Base-by-base conservation (phyloP, 2,113 vertebrate species). In the Aramus guarauna region DNA sequence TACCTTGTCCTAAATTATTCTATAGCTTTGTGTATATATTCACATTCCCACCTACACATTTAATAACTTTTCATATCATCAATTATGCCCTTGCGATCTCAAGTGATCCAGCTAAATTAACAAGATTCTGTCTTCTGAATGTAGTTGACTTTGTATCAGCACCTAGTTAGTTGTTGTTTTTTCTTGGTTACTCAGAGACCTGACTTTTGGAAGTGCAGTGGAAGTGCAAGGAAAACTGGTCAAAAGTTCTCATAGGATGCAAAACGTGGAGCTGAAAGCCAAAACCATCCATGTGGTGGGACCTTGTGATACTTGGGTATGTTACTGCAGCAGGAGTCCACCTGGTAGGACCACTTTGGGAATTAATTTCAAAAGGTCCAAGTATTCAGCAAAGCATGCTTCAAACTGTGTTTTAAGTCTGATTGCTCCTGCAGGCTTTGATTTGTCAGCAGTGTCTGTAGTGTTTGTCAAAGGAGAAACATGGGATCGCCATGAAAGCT, bases 181-280 rank as follows among this genome's bases (percentile, higher is more conserved):
- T 34, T 75, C 23, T 85, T 95, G 23, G 0, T 69, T 85, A 73
- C 37, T 32, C 71, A 99, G 99, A 92, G 97, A 97, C 74, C 94
- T 99, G 68, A 97, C 98, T 71, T 99, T 99, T 92, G 99, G 99
- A 37, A 98, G 99, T 3, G 98, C 99, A 8, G 98, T 99, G 27
- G 98, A 99, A 98, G 97, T 99, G 63, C 98, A 97, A 8, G 99
- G 99, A 26, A 85, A 96, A 47, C 97, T 99, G 81, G 97, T 98
- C 85, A 98, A 98, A 97, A 99, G 99, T 96, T 98, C 96, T n/a
- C 98, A 98, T 15, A 96, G 55, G 87, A 98, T 83, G 62, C 99
- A 99, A 91, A 98, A 96, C 11, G 85, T 99, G 92, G 99, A 99
- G 96, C 95, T 99, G 78, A 98, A 98, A 75, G 99, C 99, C 5